These are phyloP conservation scores for Pteropus rufus DNA, from an alignment of 2,797 vertebrate species.

Conservation along the genomic window DNA sequence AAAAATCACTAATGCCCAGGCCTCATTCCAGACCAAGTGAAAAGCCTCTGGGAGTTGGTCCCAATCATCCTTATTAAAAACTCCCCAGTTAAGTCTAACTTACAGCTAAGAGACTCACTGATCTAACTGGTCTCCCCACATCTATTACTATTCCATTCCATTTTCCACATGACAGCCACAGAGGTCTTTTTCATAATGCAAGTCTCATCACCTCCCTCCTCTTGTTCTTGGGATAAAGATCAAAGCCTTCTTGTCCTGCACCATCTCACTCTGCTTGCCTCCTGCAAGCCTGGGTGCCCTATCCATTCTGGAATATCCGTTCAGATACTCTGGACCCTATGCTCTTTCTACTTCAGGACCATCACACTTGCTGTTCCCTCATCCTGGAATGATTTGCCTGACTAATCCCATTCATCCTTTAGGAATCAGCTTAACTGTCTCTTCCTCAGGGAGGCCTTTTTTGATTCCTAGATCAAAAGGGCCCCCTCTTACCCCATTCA, in stretches of 20 bases:
- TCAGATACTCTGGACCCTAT: background rate
- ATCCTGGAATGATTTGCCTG: background rate
- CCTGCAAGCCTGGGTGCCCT: background rate
- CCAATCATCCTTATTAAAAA: background rate
- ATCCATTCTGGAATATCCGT: no score
- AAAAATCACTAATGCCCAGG: background rate
- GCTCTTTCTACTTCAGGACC: background rate
- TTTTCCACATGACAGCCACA: background rate
- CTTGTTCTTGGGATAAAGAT: background rate
- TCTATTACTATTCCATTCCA: no score
- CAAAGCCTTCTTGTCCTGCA: background rate
- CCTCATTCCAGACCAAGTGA: background rate
- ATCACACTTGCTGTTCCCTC: background rate
- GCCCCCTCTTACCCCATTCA: background rate
- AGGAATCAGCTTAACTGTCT: background rate
- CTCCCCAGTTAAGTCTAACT: background rate
- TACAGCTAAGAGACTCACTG: background rate
- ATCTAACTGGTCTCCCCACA: background rate
- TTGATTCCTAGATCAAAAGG: background rate
- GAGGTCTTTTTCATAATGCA: background rate
- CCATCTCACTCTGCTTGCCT: background rate
- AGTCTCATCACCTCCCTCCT: background rate
- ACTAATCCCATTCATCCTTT: background rate
- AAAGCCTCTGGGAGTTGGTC: background rate
- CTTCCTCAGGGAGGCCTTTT: background rate